A percentile compares a stretch with the other conserved stretches of the same genome.
These are phyloP conservation scores for Agriopis leucophaearia DNA, from an alignment of 2,888 invertebrate species.

Conservation along the genomic window DNA sequence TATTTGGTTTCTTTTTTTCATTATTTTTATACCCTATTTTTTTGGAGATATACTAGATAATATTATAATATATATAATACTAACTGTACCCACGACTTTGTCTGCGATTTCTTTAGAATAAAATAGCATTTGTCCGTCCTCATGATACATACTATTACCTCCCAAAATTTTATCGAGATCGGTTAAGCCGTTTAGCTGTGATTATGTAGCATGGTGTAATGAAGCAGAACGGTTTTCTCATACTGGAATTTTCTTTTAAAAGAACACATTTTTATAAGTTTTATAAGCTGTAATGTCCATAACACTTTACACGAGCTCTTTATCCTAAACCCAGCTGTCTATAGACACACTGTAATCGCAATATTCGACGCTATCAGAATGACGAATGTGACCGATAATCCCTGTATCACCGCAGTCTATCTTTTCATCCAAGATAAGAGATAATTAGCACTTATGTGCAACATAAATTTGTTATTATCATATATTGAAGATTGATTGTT, in stretches of 20 bases:
- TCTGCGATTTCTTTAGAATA: no score
- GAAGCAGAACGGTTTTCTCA: background rate
- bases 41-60: no score
- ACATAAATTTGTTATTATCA: slow-evolving; percentile 17
- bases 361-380: slow-evolving; percentile 53
- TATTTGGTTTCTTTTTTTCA: no score
- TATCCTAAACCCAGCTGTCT: slow-evolving; percentile 17
- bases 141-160: no score
- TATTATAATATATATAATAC: no score
- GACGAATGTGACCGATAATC: slow-evolving; percentile 49
- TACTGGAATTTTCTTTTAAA: background rate
- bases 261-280: background rate
- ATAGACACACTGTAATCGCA: slow-evolving; percentile 34
- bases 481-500: background rate
- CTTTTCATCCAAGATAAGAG: slow-evolving; percentile 34
- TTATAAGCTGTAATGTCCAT: slow-evolving; percentile 15
- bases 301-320: background rate
- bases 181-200: no score
- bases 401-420: slow-evolving; percentile 27
- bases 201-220: no score
- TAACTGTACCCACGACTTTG: no score
- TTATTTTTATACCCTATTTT: no score
- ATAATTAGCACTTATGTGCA: slow-evolving; percentile 28
- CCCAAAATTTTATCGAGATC: no score
- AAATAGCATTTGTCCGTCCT: no score